Evolutionary conservation across 2,113 vertebrate genomes (phyloP).

Genomic region (Macrotis lagotis): DNA sequence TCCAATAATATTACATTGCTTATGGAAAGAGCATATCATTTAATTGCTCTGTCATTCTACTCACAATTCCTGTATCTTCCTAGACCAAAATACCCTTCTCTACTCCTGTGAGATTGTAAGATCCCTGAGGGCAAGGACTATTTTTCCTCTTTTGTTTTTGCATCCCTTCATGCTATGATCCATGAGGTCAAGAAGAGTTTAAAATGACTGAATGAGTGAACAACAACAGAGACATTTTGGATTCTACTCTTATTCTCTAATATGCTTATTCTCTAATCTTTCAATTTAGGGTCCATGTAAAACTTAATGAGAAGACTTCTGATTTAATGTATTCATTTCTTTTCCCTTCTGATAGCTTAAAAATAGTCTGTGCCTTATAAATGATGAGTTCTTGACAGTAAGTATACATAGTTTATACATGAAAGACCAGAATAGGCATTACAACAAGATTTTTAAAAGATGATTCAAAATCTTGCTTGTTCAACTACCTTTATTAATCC

Average conservation of each 20-base stretch:
- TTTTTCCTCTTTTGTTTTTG: background rate
- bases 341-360: background rate
- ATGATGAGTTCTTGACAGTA: background rate
- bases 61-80: background rate
- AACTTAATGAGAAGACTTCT: background rate
- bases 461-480: background rate
- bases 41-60: background rate
- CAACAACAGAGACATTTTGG: background rate
- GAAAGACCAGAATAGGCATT: background rate
- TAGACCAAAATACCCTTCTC: background rate
- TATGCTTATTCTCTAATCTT: background rate
- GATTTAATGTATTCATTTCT: background rate
- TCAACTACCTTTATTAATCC: background rate
- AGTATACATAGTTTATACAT: background rate
- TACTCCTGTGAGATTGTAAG: background rate
- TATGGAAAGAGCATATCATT: background rate
- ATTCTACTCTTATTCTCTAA: background rate
- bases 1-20: background rate
- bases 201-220: background rate
- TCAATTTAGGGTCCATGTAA: background rate
- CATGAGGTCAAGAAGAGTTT: background rate
- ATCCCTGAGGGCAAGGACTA: background rate
- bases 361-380: background rate
- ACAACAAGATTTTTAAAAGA: background rate
- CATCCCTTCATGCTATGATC: background rate